phyloP scores from a whole-genome alignment of 2,888 invertebrate genomes.

The Leucoptera coffeella region DNA sequence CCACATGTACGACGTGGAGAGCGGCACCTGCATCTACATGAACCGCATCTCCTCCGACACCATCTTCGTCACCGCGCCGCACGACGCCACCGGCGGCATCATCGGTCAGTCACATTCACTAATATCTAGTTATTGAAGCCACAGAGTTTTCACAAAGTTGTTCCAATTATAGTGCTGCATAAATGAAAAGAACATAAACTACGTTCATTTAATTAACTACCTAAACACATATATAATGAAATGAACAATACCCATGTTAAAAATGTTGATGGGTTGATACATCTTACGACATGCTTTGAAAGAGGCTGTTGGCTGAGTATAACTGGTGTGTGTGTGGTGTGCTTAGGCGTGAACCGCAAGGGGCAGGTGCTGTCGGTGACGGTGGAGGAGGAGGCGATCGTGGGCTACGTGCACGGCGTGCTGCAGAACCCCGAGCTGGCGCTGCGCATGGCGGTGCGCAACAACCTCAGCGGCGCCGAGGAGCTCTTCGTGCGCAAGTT shows the following conservation, averaged over 20 bases:
- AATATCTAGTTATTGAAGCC: too few species aligned
- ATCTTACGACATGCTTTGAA: too few species aligned
- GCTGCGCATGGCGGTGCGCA: conserved; percentile 87
- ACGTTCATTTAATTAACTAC: too few species aligned
- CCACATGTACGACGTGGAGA: conserved; percentile 98
- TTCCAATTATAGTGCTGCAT: too few species aligned
- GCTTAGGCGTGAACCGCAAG: conserved; percentile 74
- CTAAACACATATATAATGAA: too few species aligned
- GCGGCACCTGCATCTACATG: conserved; percentile 96
- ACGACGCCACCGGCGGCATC: conserved; percentile 91
- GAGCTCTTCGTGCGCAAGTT: conserved; percentile 97
- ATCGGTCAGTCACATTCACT: conserved; percentile 71
- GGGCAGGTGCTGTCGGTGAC: conserved; percentile 95
- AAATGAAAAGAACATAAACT: too few species aligned
- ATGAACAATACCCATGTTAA: too few species aligned
- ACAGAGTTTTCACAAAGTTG: too few species aligned
- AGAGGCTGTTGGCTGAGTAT: too few species aligned
- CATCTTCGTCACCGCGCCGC: conserved; percentile 96
- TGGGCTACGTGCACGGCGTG: conserved; percentile 93
- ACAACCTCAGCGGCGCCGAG: conserved; percentile 95
- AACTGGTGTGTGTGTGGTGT: too few species aligned
- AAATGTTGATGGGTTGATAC: too few species aligned
- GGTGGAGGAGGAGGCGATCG: conserved; percentile 97
- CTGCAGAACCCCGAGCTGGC: conserved; percentile 97
- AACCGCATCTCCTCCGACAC: conserved; percentile 97